A percentile compares a stretch with the other conserved stretches of the same genome.
Evolutionary conservation across 2,888 invertebrate genomes (phyloP).

Genomic region (Lottia scabra): DNA sequence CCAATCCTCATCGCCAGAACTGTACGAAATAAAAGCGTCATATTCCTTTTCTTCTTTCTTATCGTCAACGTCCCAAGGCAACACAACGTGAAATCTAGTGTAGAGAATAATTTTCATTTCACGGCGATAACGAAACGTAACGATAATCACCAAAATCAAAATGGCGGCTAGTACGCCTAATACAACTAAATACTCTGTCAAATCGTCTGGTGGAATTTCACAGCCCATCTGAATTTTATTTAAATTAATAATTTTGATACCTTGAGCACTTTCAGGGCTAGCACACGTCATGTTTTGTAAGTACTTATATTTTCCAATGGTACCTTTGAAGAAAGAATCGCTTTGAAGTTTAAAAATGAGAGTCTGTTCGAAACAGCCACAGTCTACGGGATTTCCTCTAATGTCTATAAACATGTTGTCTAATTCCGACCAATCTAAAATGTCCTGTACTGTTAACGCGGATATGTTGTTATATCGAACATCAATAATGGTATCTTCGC

Average conservation of each 20-base stretch:
- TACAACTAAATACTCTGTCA: neutral
- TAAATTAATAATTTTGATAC: conserved; percentile 28
- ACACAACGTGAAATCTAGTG: conserved; percentile 49
- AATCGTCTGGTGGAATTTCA: neutral
- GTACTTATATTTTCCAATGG: conserved; percentile 32
- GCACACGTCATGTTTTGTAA: conserved; percentile 33
- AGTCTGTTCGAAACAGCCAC: conserved; percentile 33
- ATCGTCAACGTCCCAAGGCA: conserved; percentile 39
- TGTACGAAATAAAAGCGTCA: conserved; percentile 91
- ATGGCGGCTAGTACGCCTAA: conserved; percentile 21
- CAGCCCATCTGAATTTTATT: conserved; percentile 21
- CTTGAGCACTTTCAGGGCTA: conserved; percentile 30
- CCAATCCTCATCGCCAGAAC: conserved; percentile 88
- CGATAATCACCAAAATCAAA: conserved; percentile 17
- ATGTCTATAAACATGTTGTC: conserved; percentile 43
- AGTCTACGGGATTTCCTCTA: conserved; percentile 44
- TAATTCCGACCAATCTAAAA: conserved; percentile 34
- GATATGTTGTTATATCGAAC: conserved; percentile 42
- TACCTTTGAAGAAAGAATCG: conserved; percentile 6
- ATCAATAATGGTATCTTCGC: conserved; percentile 15
- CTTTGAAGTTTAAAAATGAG: conserved; percentile 16
- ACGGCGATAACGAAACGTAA: conserved; percentile 18
- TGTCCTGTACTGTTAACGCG: conserved; percentile 30
- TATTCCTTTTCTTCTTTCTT: conserved; percentile 69
- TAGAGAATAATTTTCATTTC: conserved; percentile 49